Evolutionary conservation across 2,888 invertebrate species (phyloP), one percentile per base, ranked within the genome.

Genomic region (Rhogogaster chlorosoma): DNA sequence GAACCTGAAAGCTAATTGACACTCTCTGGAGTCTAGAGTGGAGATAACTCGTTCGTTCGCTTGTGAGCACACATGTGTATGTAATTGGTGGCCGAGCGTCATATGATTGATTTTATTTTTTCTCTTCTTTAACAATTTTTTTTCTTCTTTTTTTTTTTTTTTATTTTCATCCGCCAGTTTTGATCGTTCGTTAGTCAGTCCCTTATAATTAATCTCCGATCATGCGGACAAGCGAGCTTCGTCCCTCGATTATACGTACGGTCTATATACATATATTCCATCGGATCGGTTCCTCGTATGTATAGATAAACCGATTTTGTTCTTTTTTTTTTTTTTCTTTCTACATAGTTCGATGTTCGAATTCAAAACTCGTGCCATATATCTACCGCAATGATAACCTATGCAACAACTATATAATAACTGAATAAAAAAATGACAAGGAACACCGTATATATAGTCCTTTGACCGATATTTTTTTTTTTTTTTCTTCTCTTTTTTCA

Each of bases 1-100:
- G 49, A 49, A 53, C 26, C 53, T 77, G 77, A 77, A 77, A 77
- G 77, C 77, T 77, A 53, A 77, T 77, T 77, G 77, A 77, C 77
- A 75, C 75, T 75, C 70, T 71, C 70, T 75, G 42, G 26, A 22
- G 15, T n/a, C 75, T 26, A 45, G 26, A 75, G 45, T 26, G 42
- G 75, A 45, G 75, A 42, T 70, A 70, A 70, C 70, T 70, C 70
- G n/a, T 18, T 61, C 26, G 26, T 61, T 26, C 26, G 61, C 10
- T 61, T 26, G 61, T 61, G 29, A 18, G 70, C 70, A 36, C 70
- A 38, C 32, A 45, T 45, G 70, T 70, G 70, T 70, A 36, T 70
- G 70, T 70, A 70, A 70, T 70, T 70, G 70, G 26, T 70, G 70
- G 61, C 61, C 26, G 61, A 36, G 70, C 70, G 36, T n/a, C 15